Conservation (phyloP, 1,140 invertebrate genomes). For the Cataglyphis hispanica region DNA sequence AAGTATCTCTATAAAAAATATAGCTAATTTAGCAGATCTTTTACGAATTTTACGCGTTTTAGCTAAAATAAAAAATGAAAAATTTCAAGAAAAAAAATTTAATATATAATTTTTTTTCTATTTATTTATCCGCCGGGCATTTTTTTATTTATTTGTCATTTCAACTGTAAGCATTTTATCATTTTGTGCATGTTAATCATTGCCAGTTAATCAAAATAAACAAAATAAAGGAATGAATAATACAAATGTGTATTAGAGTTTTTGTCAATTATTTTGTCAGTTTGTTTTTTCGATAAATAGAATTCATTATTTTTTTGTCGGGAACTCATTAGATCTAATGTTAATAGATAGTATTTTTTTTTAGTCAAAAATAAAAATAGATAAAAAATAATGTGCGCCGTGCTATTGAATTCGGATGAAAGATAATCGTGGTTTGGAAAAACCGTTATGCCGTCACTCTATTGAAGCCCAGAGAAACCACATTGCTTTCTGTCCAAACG, state of each 20-base stretch:
- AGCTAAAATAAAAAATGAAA: not conserved
- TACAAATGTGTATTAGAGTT: not conserved
- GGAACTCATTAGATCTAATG: not conserved
- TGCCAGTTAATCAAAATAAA: not conserved
- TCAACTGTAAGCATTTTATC: not conserved
- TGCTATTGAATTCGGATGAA: not conserved
- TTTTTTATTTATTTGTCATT: no score
- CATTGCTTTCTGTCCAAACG: not conserved
- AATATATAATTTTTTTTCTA: not conserved
- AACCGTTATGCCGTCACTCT: not conserved
- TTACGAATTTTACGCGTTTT: not conserved
- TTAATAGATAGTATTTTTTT: not conserved
- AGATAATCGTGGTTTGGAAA: constrained; percentile 3
- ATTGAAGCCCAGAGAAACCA: no score
- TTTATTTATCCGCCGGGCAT: no score
- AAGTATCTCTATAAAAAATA: not conserved
- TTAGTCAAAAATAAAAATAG: no score
- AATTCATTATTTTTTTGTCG: not conserved
- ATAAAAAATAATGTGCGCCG: not conserved
- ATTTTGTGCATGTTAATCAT: not conserved
- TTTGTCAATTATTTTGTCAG: not conserved
- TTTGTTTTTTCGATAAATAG: not conserved
- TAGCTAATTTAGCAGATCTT: not conserved
- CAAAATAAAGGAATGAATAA: not conserved
- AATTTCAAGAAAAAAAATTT: not conserved